A percentile compares a stretch with the other conserved stretches of the same genome.
phyloP scores from a whole-genome alignment of 2,888 invertebrate genomes.

The Dichetophora obliterata region DNA sequence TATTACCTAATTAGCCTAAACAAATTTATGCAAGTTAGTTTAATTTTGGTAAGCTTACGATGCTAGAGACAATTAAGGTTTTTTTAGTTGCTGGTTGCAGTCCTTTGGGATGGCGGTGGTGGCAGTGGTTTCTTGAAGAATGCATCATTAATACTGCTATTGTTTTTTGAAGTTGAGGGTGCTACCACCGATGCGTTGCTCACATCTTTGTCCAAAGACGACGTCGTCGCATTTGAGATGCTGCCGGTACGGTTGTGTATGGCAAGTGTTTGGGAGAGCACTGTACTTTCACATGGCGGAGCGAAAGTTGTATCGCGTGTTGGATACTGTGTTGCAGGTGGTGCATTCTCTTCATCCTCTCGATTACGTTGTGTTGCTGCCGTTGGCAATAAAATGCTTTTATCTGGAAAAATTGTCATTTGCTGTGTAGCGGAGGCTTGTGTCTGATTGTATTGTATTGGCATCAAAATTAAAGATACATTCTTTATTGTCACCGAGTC shows the following conservation, averaged over 20 bases:
- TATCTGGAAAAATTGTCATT: background rate
- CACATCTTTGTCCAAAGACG: background rate
- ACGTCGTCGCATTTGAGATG: background rate
- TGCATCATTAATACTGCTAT: slow-evolving; percentile 52
- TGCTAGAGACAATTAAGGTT: background rate
- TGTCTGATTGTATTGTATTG: slow-evolving; percentile 38
- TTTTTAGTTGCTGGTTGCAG: background rate
- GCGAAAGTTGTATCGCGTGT: slow-evolving; percentile 50
- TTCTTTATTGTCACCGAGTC: slow-evolving; percentile 80
- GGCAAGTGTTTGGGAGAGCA: slow-evolving; percentile 42
- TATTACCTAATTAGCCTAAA: slow-evolving; percentile 27
- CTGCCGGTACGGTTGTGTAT: background rate
- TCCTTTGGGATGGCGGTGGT: slow-evolving; percentile 40
- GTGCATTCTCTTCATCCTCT: slow-evolving; percentile 35
- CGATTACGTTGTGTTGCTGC: slow-evolving; percentile 41
- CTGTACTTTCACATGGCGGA: slow-evolving; percentile 51
- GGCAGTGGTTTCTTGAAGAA: slow-evolving; percentile 56
- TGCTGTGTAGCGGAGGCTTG: slow-evolving; percentile 20
- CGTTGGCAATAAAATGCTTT: slow-evolving; percentile 40
- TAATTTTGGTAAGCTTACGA: background rate
- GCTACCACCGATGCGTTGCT: background rate
- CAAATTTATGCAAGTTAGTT: slow-evolving; percentile 12
- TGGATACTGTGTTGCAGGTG: background rate
- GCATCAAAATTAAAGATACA: slow-evolving; percentile 49
- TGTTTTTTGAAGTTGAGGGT: slow-evolving; percentile 20